Percentiles rank a stretch among this genome's conserved stretches.
Conservation (phyloP, 1,140 invertebrate genomes). For the Heliconius melpomene region DNA sequence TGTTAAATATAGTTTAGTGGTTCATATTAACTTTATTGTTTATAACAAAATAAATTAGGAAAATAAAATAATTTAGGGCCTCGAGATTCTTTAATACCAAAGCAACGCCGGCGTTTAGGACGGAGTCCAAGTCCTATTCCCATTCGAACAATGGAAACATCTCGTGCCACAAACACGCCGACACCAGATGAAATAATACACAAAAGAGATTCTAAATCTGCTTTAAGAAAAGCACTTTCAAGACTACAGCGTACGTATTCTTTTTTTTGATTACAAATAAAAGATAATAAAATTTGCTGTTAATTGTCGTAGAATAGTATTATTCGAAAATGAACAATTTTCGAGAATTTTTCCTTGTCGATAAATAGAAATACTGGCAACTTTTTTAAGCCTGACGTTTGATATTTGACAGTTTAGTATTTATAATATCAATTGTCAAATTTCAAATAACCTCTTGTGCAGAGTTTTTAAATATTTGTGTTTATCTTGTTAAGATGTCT, state of each 20-base stretch:
- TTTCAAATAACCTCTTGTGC: conserved; percentile 39
- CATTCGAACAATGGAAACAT: conserved; percentile 48
- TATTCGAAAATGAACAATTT: background rate
- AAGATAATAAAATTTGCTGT: background rate
- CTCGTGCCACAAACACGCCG: conserved; percentile 62
- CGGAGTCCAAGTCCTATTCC: conserved; percentile 68
- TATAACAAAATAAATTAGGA: background rate
- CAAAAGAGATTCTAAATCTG: conserved; percentile 51
- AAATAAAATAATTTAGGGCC: conserved; percentile 35
- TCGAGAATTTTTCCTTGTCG: background rate
- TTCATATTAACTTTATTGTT: background rate
- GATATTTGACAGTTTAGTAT: background rate
- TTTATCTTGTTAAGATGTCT: background rate
- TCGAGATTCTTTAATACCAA: conserved; percentile 42
- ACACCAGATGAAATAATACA: conserved; percentile 34
- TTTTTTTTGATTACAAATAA: background rate
- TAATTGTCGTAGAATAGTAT: no score
- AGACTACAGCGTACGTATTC: conserved; percentile 59
- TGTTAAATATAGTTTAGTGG: no score
- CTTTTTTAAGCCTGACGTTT: conserved; percentile 3
- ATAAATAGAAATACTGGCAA: background rate
- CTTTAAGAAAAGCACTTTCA: conserved; percentile 59
- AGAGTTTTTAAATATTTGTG: background rate
- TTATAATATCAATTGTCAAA: conserved; percentile 17
- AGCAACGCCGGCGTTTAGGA: conserved; percentile 58